Conservation (phyloP, 2,797 vertebrate genomes). For the Centroberyx gerrardi region DNA sequence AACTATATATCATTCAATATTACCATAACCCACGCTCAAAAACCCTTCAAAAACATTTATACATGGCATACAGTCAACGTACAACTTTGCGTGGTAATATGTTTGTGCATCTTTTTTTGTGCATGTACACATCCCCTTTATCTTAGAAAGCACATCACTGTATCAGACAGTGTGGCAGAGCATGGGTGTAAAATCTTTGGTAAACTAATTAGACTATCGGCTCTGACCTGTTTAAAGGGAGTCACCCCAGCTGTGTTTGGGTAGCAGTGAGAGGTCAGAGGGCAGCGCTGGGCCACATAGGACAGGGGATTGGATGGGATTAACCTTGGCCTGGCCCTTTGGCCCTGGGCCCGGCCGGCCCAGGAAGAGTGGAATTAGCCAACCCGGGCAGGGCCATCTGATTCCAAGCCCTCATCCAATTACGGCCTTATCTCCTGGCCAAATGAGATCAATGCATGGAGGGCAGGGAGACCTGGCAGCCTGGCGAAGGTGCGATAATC, state of each 20-base stretch:
- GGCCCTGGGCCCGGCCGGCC: slow-evolving; percentile 77
- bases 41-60: no score
- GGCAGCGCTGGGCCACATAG: slow-evolving; percentile 44
- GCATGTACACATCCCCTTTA: no score
- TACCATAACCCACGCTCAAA: no score
- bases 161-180: not conserved
- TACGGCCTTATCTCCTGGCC: slow-evolving; percentile 87
- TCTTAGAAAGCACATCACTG: not conserved
- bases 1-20: no score
- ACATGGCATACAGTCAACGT: no score
- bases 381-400: slow-evolving; percentile 83
- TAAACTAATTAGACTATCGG: slow-evolving; percentile 69
- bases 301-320: slow-evolving; percentile 86
- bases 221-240: slow-evolving; percentile 58
- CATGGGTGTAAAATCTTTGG: slow-evolving; percentile 36
- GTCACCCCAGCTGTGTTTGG: slow-evolving; percentile 66
- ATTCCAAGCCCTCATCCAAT: slow-evolving; percentile 88
- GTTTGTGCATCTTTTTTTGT: no score
- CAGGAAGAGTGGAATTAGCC: slow-evolving; percentile 88
- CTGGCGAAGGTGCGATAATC: slow-evolving; percentile 82
- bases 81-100: no score
- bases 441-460: slow-evolving; percentile 86
- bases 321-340: slow-evolving; percentile 87
- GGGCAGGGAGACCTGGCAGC: slow-evolving; percentile 79
- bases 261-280: slow-evolving; percentile 58